Base-by-base conservation (phyloP, 1,140 invertebrate species). In the Aphelinus atriplicis region DNA sequence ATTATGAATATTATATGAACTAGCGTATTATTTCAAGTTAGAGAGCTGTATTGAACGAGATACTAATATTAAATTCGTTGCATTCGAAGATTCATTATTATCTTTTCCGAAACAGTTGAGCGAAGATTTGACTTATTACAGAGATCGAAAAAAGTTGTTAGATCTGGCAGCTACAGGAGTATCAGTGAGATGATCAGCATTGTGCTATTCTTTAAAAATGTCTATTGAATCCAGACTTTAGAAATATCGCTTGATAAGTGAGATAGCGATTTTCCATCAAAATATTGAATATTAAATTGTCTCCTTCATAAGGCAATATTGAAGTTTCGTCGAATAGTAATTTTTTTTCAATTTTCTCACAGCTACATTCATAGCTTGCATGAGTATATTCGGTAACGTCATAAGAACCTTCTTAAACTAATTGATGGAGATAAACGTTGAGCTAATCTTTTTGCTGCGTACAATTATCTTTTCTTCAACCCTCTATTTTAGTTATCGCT, bases 381-480 rank as follows among this genome's bases (percentile, higher is more conserved):
- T 78, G 86, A 87, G 86, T 86, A 87, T 87, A 87, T 80, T 83
- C 80, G 80, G 79, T 79, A 65, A 73, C 65, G 9, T 10, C 76
- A 78, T 79, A 68, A 73, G 77, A 75, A 80, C 61, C 61, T 77
- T 76, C 53, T 77, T 71, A 74, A 80, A 76, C 79, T 82, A 80
- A 73, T 43, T 55, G 6, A 63, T 43, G 7, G 50, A 3, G 3
- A 46, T 84, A 76, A 86, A 86, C 84, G 86, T 84, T 78, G 64
- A 73, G 71, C 48, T 78, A 76, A 71, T 56, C 62, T 71, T 60
- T 67, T 74, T 68, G 51, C 51, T 77, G 56, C 63, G 78, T 68
- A 70, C 55, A 67, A 62, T 74, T 71, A 57, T 51, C 10, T 67
- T 63, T 26, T 46, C 43, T 7, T 10, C 7, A 47, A 56, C 55